Conservation (phyloP, 2,113 vertebrate species). For the Tenebrosternarchus preto region DNA sequence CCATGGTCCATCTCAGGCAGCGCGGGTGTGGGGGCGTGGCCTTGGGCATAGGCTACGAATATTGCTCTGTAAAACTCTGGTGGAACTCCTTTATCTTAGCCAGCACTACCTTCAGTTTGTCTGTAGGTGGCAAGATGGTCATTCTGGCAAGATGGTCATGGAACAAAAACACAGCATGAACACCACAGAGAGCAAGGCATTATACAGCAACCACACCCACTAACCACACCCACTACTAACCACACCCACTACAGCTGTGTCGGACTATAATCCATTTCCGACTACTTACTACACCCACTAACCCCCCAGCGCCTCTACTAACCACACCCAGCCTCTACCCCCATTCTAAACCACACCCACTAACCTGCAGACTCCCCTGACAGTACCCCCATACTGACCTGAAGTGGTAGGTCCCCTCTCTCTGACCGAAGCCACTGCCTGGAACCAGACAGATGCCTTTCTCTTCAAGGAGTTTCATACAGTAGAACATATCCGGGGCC, state of each 20-base stretch:
- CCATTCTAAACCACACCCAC: not conserved
- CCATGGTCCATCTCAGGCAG: too few species aligned
- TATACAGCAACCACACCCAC: too few species aligned
- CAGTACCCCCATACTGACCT: conserved; percentile 64
- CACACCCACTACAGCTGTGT: too few species aligned
- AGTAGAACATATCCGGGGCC: conserved; percentile 83
- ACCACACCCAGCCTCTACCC: too few species aligned
- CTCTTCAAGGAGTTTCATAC: conserved; percentile 78
- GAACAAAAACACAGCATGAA: not conserved
- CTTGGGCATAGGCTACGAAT: conserved; percentile 61
- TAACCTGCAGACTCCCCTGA: not conserved
- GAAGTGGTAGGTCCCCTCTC: conserved; percentile 80
- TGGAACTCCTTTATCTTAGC: conserved; percentile 74
- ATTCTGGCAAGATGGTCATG: conserved; percentile 74
- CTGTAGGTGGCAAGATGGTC: conserved; percentile 74
- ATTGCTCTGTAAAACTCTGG: conserved; percentile 66
- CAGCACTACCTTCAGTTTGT: conserved; percentile 71
- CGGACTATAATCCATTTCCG: too few species aligned
- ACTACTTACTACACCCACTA: not conserved
- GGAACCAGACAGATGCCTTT: conserved; percentile 83
- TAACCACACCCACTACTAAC: too few species aligned
- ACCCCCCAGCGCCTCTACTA: not conserved
- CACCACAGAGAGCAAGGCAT: not conserved
- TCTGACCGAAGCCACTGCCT: conserved; percentile 82
- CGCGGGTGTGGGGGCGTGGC: too few species aligned